Percentiles rank a stretch among this genome's conserved stretches.
Evolutionary conservation across 2,797 vertebrate genomes (phyloP).

Genomic region (Notolabrus celidotus): DNA sequence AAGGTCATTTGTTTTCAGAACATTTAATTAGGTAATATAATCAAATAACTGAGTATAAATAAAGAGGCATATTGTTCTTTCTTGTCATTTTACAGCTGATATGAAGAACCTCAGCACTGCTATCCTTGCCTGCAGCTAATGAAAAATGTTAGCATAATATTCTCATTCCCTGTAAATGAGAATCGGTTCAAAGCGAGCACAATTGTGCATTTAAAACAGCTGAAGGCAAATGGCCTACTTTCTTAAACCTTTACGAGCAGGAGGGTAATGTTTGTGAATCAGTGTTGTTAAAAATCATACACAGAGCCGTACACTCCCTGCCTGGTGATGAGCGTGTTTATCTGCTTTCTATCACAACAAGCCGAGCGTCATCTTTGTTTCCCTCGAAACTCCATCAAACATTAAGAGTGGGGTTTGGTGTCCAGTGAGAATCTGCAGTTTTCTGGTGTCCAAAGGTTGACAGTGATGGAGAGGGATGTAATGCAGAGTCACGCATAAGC

Average conservation of each 20-base stretch:
- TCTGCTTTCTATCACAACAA: constrained; percentile 35
- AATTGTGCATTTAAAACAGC: constrained; percentile 7
- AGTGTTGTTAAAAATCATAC: not conserved
- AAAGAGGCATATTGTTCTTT: not conserved
- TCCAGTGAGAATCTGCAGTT: constrained; percentile 34
- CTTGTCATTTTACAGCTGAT: not conserved
- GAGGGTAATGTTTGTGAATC: constrained; percentile 5
- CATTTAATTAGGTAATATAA: not conserved
- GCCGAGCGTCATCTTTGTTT: constrained; percentile 24
- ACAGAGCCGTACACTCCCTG: not conserved
- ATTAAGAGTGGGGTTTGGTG: constrained; percentile 21
- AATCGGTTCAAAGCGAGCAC: constrained; percentile 3
- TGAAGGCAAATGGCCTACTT: constrained; percentile 5
- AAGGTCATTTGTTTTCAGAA: not conserved
- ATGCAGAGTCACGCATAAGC: constrained; percentile 25
- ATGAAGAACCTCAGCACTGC: not conserved
- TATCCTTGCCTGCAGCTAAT: constrained; percentile 3
- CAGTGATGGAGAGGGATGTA: constrained; percentile 23
- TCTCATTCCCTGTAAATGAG: not conserved
- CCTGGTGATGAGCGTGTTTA: constrained; percentile 6
- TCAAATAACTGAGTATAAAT: no score
- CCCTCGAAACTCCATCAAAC: constrained; percentile 5
- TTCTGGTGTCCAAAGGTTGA: constrained; percentile 48
- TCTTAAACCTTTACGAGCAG: not conserved
- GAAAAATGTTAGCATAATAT: not conserved